These are phyloP conservation scores for Andrena chrysosceles DNA, from an alignment of 2,888 invertebrate species.

Conservation along the genomic window DNA sequence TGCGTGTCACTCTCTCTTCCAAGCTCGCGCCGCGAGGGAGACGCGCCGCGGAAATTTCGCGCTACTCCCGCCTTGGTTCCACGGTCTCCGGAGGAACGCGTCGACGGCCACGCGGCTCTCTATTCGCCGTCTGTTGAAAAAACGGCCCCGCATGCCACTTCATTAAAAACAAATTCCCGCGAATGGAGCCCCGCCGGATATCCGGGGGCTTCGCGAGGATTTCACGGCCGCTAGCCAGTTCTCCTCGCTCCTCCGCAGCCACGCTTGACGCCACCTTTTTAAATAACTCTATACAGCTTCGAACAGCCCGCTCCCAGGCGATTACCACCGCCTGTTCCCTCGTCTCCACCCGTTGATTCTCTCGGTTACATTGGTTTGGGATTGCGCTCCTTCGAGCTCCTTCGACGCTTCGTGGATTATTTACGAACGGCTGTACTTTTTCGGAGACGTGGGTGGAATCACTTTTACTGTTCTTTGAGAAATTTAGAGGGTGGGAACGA, in stretches of 20 bases:
- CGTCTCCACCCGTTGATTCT: neutral
- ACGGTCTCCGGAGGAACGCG: constrained; percentile 1
- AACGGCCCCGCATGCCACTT: constrained; percentile 81
- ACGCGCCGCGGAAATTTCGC: constrained; percentile 5
- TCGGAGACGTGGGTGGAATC: no score
- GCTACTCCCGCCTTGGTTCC: neutral
- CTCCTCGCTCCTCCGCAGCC: constrained; percentile 11
- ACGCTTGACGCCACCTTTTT: constrained; percentile 3
- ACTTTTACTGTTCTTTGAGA: no score
- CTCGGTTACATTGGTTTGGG: neutral
- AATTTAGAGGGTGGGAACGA: no score
- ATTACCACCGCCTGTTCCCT: neutral
- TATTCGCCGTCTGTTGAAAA: constrained; percentile 29
- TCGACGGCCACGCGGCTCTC: constrained; percentile 12
- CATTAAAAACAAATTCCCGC: constrained; percentile 86
- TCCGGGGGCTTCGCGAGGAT: constrained; percentile 85
- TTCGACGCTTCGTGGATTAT: neutral
- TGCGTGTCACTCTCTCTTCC: constrained; percentile 42
- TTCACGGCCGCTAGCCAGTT: constrained; percentile 76
- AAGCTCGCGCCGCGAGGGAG: neutral
- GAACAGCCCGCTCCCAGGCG: constrained; percentile 19
- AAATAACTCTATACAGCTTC: constrained; percentile 18
- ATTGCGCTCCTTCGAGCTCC: neutral
- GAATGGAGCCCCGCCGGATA: constrained; percentile 84
- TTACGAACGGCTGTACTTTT: neutral